Evolutionary conservation across 2,113 vertebrate species (phyloP).

Genomic region (Austrofundulus limnaeus): DNA sequence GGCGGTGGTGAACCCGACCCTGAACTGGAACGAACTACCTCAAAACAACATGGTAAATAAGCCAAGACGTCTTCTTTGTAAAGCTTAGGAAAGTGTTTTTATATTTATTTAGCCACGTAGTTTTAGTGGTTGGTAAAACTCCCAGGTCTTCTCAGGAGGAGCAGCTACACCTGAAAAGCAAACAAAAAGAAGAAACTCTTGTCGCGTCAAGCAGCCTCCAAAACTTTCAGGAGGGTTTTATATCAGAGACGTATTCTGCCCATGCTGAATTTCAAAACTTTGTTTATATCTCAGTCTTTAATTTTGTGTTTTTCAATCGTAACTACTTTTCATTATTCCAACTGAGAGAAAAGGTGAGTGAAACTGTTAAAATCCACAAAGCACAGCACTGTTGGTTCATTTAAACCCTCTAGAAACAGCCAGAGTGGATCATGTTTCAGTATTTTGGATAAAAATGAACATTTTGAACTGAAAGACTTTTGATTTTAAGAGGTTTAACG

Average conservation of each 20-base stretch:
- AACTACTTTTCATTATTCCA: conserved; percentile 7
- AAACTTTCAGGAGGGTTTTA: neutral
- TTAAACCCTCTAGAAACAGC: neutral
- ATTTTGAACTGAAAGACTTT: neutral
- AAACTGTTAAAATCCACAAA: neutral
- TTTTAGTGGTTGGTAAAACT: neutral
- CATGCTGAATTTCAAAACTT: neutral
- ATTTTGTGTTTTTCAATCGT: conserved; percentile 39
- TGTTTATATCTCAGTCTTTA: neutral
- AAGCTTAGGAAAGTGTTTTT: neutral
- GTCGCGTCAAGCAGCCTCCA: neutral
- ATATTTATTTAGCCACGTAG: too few species aligned
- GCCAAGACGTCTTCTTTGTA: neutral
- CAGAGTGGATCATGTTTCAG: too few species aligned
- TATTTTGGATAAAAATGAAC: too few species aligned
- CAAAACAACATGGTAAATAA: conserved; percentile 32
- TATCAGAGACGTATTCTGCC: neutral
- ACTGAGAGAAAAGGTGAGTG: conserved; percentile 24
- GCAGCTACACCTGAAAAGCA: conserved; percentile 35
- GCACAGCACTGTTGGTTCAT: too few species aligned
- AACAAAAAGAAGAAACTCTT: conserved; percentile 15
- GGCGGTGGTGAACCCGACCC: conserved; percentile 26
- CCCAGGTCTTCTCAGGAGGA: neutral
- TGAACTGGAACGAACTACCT: neutral
- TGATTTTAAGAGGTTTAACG: neutral